Evolutionary conservation across 2,888 invertebrate species (phyloP).

Genomic region (Eristalis pertinax): DNA sequence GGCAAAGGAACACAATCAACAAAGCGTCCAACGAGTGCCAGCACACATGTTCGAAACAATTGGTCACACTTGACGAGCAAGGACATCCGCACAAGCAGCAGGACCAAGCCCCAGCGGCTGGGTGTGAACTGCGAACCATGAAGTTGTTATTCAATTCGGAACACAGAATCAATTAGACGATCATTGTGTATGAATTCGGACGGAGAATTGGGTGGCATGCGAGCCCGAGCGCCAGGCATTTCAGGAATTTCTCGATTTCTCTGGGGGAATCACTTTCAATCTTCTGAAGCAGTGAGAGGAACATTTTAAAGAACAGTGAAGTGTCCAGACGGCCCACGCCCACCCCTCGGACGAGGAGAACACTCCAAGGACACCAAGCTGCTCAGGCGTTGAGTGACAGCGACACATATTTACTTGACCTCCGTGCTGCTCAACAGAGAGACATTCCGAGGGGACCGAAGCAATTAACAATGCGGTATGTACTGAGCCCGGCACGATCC

Average conservation of each 20-base stretch:
- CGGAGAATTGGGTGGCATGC: not conserved
- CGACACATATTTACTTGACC: not conserved
- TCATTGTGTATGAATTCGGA: constrained; percentile 2
- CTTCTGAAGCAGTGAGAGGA: not conserved
- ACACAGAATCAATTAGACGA: constrained; percentile 23
- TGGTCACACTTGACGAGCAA: not conserved
- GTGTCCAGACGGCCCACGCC: not conserved
- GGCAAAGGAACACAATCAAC: not conserved
- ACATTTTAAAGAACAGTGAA: not conserved
- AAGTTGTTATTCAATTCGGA: constrained; percentile 22
- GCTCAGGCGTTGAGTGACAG: not conserved
- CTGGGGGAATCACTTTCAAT: not conserved
- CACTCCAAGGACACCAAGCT: not conserved
- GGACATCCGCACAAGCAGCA: not conserved
- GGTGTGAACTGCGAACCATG: not conserved
- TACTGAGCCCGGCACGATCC: not conserved
- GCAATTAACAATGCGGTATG: not conserved
- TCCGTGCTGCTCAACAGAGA: not conserved
- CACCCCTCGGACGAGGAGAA: not conserved
- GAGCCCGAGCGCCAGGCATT: constrained; percentile 1
- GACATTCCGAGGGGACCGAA: not conserved
- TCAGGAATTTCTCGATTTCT: constrained; percentile 15
- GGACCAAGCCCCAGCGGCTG: not conserved
- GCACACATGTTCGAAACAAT: not conserved
- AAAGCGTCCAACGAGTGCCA: not conserved